These are phyloP conservation scores for Pandemis corylana DNA, from an alignment of 2,888 invertebrate species.

Conservation along the genomic window DNA sequence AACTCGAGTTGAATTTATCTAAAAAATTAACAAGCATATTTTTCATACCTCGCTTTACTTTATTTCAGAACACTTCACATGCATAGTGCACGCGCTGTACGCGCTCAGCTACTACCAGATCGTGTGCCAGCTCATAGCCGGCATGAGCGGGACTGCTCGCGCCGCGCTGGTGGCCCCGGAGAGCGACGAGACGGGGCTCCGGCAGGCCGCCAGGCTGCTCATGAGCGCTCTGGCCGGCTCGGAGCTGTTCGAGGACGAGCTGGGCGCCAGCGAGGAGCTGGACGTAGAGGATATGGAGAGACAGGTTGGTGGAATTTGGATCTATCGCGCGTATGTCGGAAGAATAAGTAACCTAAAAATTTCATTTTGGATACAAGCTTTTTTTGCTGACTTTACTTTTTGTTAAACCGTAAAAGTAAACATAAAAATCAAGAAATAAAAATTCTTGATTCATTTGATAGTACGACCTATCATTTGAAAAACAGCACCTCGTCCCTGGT, in stretches of 20 bases:
- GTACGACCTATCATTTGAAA: too few species aligned
- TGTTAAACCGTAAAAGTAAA: too few species aligned
- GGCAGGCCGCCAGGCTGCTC: conserved; percentile 61
- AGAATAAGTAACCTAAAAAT: too few species aligned
- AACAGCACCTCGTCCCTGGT: too few species aligned
- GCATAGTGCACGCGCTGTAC: conserved; percentile 94
- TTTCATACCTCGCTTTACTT: too few species aligned
- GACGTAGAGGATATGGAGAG: conserved; percentile 69
- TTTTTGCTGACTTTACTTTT: too few species aligned
- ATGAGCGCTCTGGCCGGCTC: conserved; percentile 67
- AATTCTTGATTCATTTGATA: too few species aligned
- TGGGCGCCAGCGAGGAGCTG: conserved; percentile 48
- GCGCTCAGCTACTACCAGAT: conserved; percentile 96
- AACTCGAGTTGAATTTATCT: too few species aligned
- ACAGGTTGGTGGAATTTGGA: conserved; percentile 51
- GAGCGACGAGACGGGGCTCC: conserved; percentile 46
- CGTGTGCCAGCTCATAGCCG: conserved; percentile 90
- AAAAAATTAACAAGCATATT: too few species aligned
- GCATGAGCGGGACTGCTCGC: conserved; percentile 87
- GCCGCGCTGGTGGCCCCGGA: conserved; percentile 67
- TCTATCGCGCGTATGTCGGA: too few species aligned
- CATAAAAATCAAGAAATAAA: too few species aligned
- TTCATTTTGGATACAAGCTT: too few species aligned
- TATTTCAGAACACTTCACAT: conserved; percentile 92
- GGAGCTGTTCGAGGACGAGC: conserved; percentile 87